phyloP scores from a whole-genome alignment of 2,888 invertebrate species.

The Chrysolina americana region DNA sequence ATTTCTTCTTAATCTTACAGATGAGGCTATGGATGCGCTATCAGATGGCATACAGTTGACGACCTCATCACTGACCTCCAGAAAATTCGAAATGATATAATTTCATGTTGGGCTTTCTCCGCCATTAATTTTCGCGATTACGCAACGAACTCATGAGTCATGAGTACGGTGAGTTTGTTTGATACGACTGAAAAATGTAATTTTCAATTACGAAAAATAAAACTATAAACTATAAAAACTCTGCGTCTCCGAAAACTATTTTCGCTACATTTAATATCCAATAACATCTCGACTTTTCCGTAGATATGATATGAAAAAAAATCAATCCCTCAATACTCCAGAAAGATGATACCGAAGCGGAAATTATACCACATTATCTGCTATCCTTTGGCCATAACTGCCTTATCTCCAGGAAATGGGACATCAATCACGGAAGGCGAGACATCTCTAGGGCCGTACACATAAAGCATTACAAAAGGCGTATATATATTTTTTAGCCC shows the following conservation, averaged over 20 bases:
- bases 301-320: neutral
- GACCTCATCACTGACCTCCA: no score
- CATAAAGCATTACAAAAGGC: constrained; percentile 26
- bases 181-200: no score
- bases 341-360: constrained; percentile 31
- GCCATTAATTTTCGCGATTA: no score
- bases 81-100: no score
- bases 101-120: no score
- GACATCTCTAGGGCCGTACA: constrained; percentile 38
- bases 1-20: no score
- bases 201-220: neutral
- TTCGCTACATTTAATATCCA: neutral
- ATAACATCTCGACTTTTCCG: neutral
- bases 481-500: constrained; percentile 24
- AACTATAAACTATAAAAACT: neutral
- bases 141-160: no score
- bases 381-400: constrained; percentile 37
- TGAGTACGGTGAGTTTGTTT: no score
- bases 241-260: neutral
- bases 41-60: no score
- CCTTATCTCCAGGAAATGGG: constrained; percentile 51
- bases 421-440: constrained; percentile 51
- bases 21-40: no score
- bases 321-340: constrained; percentile 19
- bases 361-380: constrained; percentile 47